Percentiles rank a stretch among this genome's conserved stretches.
These are phyloP conservation scores for Leptopilina myrica DNA, from an alignment of 2,888 invertebrate species.

Conservation along the genomic window DNA sequence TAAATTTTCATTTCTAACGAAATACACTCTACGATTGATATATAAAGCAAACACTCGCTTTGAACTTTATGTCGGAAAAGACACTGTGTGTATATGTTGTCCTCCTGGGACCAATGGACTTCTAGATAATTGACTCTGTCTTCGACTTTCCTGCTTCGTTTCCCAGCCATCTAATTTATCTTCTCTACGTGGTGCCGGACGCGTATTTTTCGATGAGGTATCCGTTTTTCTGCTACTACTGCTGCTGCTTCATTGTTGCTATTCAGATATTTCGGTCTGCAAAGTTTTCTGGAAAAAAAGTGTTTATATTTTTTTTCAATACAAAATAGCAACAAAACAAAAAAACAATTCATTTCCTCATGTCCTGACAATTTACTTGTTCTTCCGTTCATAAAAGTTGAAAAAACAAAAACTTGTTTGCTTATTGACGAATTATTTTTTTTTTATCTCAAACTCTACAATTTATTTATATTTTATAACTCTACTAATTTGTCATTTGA, in stretches of 20 bases:
- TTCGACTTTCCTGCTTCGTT: constrained; percentile 61
- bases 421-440: no score
- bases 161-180: constrained; percentile 64
- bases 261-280: constrained; percentile 2
- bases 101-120: constrained; percentile 61
- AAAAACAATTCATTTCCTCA: background rate
- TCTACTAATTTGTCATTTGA: background rate
- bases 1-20: background rate
- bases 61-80: constrained; percentile 54
- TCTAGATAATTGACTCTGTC: constrained; percentile 70
- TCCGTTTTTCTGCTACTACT: background rate
- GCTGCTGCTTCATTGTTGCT: background rate
- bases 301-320: background rate
- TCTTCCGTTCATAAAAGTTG: no score
- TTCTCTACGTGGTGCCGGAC: constrained; percentile 57
- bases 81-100: constrained; percentile 45
- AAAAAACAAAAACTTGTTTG: no score
- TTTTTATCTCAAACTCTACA: no score
- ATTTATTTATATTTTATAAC: background rate
- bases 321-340: background rate
- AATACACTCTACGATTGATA: background rate
- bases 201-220: constrained; percentile 55
- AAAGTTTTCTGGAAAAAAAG: constrained; percentile 2
- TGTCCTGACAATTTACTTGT: background rate
- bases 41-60: constrained; percentile 42